A percentile compares a stretch with the other conserved stretches of the same genome.
These are phyloP conservation scores for Equus przewalskii DNA, from an alignment of 2,113 vertebrate species.

Conservation along the genomic window DNA sequence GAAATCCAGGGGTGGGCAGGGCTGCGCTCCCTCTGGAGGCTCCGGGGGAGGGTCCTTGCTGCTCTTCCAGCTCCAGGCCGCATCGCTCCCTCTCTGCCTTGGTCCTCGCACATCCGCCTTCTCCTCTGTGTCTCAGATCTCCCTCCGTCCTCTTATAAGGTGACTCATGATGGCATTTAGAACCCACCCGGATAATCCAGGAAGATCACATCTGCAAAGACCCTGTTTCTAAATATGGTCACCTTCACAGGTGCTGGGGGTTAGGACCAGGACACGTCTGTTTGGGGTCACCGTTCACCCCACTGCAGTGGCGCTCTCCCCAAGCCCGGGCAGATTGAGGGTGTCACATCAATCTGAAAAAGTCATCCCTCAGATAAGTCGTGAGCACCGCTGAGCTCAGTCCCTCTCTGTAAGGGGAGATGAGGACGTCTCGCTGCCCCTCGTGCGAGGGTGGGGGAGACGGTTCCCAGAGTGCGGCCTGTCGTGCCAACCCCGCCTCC, in stretches of 20 bases:
- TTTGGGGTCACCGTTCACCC: background rate
- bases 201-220: background rate
- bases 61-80: background rate
- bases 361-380: background rate
- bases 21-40: accelerated
- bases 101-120: background rate
- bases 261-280: too few species aligned
- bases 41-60: background rate
- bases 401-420: background rate
- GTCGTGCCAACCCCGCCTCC: too few species aligned
- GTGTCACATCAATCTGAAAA: background rate
- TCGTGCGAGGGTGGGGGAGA: background rate
- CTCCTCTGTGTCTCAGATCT: background rate
- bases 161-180: background rate
- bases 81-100: background rate
- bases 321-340: accelerated
- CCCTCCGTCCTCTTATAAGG: background rate
- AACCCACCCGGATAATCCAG: too few species aligned
- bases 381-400: background rate
- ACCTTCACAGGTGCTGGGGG: too few species aligned
- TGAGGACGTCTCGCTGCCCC: background rate
- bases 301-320: background rate
- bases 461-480: accelerated
- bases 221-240: too few species aligned
- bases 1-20: background rate